Base-by-base conservation (phyloP, 2,113 vertebrate genomes). In the Ammospiza caudacuta region DNA sequence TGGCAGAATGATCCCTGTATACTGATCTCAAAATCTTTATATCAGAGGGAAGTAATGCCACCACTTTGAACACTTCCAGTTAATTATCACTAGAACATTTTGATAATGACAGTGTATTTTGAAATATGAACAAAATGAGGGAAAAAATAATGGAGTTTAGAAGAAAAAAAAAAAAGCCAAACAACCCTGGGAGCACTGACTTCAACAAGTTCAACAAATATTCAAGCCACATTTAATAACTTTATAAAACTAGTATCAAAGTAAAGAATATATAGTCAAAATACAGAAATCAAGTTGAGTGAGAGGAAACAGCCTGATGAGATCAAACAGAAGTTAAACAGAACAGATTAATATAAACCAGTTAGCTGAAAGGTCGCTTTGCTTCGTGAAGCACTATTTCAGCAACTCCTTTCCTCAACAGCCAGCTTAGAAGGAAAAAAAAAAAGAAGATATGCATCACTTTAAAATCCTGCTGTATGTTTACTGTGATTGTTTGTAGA, bases 171-270 rank as follows among this genome's bases (percentile, higher is more conserved):
- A 89, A 69, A 77, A 75, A 78, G 51, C 57, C 92, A 66, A 95
- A 93, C 75, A 86, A 84, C 52, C 76, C 77, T 94, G 81, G 73
- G 85, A 93, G 73, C 89, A 84, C 92, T 75, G 96, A 94, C 75
- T 95, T 97, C 90, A 97, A 94, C 72, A 73, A 85, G 52, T 92
- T 83, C 88, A 89, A 92, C 90, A 92, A 83, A 96, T 92, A 95
- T 91, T 96, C 93, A 97, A 96, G 96, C 93, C 95, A 96, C 87
- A 96, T 96, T 97, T 98, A 97, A 97, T 97, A 97, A 96, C 82
- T 95, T 94, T 91, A 97, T 87, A 93, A 97, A 98, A 96, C 83
- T 90, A 75, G 87, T 97, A 98, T 97, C 96, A 97, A 97, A 97
- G 92, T 95, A 97, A 97, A 97, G 92, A 96, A 96, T 96, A 78